Evolutionary conservation across 2,888 invertebrate genomes (phyloP), one percentile per base, ranked within the genome.

Genomic region (Perithous albicinctus): DNA sequence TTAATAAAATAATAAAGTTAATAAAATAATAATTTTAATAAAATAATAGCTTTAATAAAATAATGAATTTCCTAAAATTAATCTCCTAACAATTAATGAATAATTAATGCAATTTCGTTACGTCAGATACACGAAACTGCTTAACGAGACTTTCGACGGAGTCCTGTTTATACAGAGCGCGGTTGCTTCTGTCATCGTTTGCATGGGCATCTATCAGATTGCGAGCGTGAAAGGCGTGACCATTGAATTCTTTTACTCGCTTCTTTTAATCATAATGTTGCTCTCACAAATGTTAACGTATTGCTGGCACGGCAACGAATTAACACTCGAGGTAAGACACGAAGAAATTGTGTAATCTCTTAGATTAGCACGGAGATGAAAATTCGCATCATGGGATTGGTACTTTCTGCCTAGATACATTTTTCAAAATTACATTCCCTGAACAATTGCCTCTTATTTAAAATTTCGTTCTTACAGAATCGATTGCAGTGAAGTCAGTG

Each of bases 231-330:
- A 23, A 41, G 41, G 20, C 8, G 26, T 66, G 1, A 54, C 66
- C 6, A 23, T 54, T 5, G 64, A 64, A 64, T 76, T 66, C 32
- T 18, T 56, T 10, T 51, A 20, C 26, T n/a, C 56, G n/a, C 32
- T 38, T 6, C 10, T 18, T 6, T 76, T 66, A 41, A 43, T 76
- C n/a, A n/a, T 26, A 38, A n/a, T n/a, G n/a, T n/a, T 29, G 66
- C 51, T 20, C 66, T 76, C 66, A 41, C 32, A 76, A 32, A 67
- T 76, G 41, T 76, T 54, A 20, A 29, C 66, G 10, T 26, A 54
- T 4, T 76, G 75, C 35, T 76, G 35, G 23, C 66, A 66, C 41
- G 75, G 75, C 4, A 64, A 64, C 18, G 51, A 43, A 41, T 32
- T 76, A 7, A 76, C 43, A 1, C 15, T 54, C 12, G 63, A 75